phyloP scores from a whole-genome alignment of 2,888 invertebrate genomes.

The Abscondita cerata region DNA sequence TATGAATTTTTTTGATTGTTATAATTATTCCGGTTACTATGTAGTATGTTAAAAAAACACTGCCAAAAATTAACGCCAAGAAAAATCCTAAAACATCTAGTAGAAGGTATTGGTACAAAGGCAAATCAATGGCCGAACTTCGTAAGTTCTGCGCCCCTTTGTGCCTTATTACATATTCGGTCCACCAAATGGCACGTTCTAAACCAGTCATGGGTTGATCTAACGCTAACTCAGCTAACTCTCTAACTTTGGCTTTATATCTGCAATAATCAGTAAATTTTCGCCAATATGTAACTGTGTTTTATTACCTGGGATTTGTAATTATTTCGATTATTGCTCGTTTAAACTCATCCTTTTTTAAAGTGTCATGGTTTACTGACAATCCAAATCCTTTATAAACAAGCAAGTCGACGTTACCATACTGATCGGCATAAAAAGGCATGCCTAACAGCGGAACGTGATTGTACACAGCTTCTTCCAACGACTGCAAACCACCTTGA shows the following conservation, averaged over 20 bases:
- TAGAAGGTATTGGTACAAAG: conserved; percentile 43
- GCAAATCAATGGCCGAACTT: conserved; percentile 35
- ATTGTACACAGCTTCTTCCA: conserved; percentile 57
- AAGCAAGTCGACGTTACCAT: conserved; percentile 48
- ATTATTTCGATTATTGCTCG: conserved; percentile 43
- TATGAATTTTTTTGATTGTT: background rate
- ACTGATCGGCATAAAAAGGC: conserved; percentile 58
- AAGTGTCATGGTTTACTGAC: conserved; percentile 46
- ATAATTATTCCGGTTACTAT: background rate
- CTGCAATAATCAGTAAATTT: conserved; percentile 36
- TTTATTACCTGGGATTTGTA: conserved; percentile 30
- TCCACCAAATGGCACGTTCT: conserved; percentile 48
- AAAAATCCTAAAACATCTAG: conserved; percentile 41
- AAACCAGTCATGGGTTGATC: conserved; percentile 46
- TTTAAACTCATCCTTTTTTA: conserved; percentile 47
- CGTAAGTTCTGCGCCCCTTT: conserved; percentile 43
- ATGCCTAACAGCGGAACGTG: conserved; percentile 57
- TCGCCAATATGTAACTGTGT: background rate
- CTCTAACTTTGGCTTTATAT: conserved; percentile 38
- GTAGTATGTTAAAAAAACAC: no score
- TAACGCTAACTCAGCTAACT: conserved; percentile 33
- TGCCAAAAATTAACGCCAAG: background rate
- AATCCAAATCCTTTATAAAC: conserved; percentile 49
- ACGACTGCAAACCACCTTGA: conserved; percentile 60
- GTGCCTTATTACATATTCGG: conserved; percentile 47